Conservation (phyloP, 2,113 vertebrate genomes). For the Pomatorhinus ruficollis region DNA sequence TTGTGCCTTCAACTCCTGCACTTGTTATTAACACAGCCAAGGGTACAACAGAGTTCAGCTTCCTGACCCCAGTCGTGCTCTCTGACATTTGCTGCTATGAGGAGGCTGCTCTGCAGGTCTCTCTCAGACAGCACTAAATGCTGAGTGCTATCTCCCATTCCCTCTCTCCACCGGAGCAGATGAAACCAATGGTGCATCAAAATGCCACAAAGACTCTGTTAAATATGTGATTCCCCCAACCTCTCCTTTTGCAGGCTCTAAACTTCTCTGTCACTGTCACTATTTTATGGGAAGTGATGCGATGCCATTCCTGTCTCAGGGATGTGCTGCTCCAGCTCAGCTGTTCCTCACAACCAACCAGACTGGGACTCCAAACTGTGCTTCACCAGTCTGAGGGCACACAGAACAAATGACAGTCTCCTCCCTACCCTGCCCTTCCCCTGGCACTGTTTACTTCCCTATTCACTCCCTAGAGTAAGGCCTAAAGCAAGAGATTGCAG, state of each 20-base stretch:
- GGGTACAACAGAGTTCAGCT: neutral
- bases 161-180: neutral
- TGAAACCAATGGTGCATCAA: slow-evolving; percentile 26
- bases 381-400: neutral
- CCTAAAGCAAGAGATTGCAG: neutral
- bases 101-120: slow-evolving; percentile 6
- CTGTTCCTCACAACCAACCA: neutral
- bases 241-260: neutral
- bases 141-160: neutral
- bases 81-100: slow-evolving; percentile 30
- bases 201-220: slow-evolving; percentile 13
- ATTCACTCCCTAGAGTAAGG: neutral
- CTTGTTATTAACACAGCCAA: neutral
- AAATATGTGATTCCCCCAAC: neutral
- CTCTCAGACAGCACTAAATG: neutral
- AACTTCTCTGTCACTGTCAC: neutral
- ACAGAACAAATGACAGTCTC: neutral
- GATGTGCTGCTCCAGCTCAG: neutral
- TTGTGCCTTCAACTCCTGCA: neutral
- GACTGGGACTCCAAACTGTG: neutral
- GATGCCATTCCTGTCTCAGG: neutral
- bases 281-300: neutral
- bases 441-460: neutral
- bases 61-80: slow-evolving; percentile 14
- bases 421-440: neutral